Base-by-base conservation (phyloP, 2,113 vertebrate genomes). In the Isurus oxyrinchus region DNA sequence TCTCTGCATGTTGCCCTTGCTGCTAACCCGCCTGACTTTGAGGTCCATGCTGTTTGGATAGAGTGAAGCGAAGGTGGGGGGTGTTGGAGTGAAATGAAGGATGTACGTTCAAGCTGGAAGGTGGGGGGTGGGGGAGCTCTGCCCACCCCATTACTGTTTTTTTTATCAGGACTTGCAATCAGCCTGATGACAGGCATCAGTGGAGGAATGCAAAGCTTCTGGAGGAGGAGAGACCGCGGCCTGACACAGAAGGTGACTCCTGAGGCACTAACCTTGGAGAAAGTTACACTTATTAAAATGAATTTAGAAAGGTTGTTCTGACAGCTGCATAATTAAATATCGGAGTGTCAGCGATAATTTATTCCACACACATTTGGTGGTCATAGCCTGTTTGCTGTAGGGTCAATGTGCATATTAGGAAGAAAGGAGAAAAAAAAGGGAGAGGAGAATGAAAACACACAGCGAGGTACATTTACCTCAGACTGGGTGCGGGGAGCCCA, bases 271-370 rank as follows among this genome's bases (percentile, higher is more conserved):
- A 99, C 99, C 99, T 99, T 99, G 98, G 98, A 98, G 98, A 98
- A 99, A 99, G 98, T 98, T 98, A 98, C 97, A 99, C 98, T 99
- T 99, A 99, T 99, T 99, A 99, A 99, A 99, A 99, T 99, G 98
- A 99, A 99, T 99, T 99, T 99, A 98, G 98, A 99, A 98, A 98
- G 99, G 98, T 97, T 97, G 97, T 98, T 98, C 98, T 99, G 99
- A 99, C 99, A 99, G 99, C 99, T 98, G 99, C 99, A 99, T 99
- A 99, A 99, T 99, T 99, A 99, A 99, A 99, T 99, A 98, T 99
- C 98, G 98, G 98, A 99, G 98, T 98, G 99, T 99, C 99, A 99
- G 99, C 98, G 98, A 98, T 99, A 99, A 99, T 99, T 99, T 99
- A 99, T 99, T 99, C 99, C 96, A 97, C 98, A 98, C 97, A 98